Evolutionary conservation across 2,797 vertebrate species (phyloP).

Genomic region (Tiaroga cobitis): DNA sequence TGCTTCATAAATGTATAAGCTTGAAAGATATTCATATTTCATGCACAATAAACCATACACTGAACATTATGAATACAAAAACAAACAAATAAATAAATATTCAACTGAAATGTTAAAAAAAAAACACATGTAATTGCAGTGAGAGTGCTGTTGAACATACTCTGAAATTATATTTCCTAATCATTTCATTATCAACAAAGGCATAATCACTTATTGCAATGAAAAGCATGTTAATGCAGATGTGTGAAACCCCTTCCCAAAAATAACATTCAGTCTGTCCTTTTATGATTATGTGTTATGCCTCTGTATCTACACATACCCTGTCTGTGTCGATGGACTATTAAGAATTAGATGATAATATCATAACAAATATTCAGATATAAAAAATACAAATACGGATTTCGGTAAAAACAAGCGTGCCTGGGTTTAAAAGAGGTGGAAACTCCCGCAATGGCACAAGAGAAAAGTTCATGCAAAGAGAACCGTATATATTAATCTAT

Average conservation of each 20-base stretch:
- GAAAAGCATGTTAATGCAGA: constrained; percentile 66
- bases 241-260: constrained; percentile 79
- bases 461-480: constrained; percentile 96
- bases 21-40: constrained; percentile 90
- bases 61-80: constrained; percentile 79
- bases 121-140: constrained; percentile 79
- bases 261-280: constrained; percentile 85
- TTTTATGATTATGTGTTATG: constrained; percentile 54
- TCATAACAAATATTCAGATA: constrained; percentile 98
- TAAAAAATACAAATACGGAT: constrained; percentile 99
- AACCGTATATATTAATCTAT: constrained; percentile 74
- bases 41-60: constrained; percentile 93
- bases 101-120: constrained; percentile 3
- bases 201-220: constrained; percentile 50
- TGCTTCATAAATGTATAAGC: constrained; percentile 88
- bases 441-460: constrained; percentile 85
- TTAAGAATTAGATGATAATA: constrained; percentile 87
- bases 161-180: constrained; percentile 72
- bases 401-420: constrained; percentile 94
- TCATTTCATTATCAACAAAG: constrained; percentile 80
- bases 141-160: constrained; percentile 60
- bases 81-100: constrained; percentile 24
- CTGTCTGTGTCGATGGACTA: constrained; percentile 79
- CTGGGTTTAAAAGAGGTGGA: constrained; percentile 80
- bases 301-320: constrained; percentile 28